Conservation (phyloP, 2,113 vertebrate species). For the Oryzias javanicus region DNA sequence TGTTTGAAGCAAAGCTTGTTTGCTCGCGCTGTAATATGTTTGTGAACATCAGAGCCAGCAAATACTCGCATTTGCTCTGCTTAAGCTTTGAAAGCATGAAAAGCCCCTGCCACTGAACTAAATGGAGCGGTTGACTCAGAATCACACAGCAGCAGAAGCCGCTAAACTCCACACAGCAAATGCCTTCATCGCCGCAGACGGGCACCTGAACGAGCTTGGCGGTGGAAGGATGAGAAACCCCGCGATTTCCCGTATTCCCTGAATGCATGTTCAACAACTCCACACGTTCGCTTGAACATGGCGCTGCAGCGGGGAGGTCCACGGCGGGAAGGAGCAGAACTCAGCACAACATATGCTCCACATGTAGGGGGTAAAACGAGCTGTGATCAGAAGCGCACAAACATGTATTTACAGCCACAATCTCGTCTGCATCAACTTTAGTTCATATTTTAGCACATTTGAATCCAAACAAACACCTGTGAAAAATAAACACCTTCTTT, state of each 20-base stretch:
- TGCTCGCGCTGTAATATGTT: constrained; percentile 67
- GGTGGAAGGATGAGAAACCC: constrained; percentile 80
- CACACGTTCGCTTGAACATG: constrained; percentile 65
- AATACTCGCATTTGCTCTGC: constrained; percentile 61
- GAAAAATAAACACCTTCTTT: no score
- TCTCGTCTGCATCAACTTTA: constrained; percentile 45
- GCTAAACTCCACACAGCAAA: constrained; percentile 62
- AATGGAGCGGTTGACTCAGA: constrained; percentile 65
- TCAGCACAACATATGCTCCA: constrained; percentile 65
- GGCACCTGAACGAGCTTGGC: constrained; percentile 83
- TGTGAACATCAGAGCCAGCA: constrained; percentile 65
- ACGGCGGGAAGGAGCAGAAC: constrained; percentile 47
- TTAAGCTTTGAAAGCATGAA: constrained; percentile 49
- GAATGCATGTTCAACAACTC: constrained; percentile 83
- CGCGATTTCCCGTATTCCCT: constrained; percentile 92
- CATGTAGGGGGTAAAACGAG: constrained; percentile 57
- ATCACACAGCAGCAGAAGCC: constrained; percentile 75
- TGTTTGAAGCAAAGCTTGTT: constrained; percentile 73
- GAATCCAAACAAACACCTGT: no score
- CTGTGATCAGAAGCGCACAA: constrained; percentile 29
- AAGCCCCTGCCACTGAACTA: constrained; percentile 56
- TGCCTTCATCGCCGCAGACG: constrained; percentile 78
- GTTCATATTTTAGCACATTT: constrained; percentile 1
- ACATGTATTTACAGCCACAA: constrained; percentile 41
- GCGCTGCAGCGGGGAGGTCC: constrained; percentile 52